phyloP scores from a whole-genome alignment of 2,113 vertebrate genomes.

The Bothrops jararaca region DNA sequence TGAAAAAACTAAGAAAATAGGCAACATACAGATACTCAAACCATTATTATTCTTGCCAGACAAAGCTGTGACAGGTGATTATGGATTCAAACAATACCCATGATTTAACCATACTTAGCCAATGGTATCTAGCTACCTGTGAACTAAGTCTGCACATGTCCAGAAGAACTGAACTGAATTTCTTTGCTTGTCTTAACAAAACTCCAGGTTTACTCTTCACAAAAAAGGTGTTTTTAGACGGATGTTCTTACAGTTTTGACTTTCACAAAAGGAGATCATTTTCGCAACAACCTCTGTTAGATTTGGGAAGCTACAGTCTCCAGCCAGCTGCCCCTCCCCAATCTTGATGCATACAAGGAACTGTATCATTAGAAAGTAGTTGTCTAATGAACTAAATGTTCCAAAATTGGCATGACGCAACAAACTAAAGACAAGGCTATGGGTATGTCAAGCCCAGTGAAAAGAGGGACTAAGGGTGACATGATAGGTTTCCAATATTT shows the following conservation, averaged over 20 bases:
- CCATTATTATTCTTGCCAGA: neutral
- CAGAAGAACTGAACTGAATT: neutral
- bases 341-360: slow-evolving; percentile 29
- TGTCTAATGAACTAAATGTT: slow-evolving; percentile 33
- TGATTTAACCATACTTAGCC: neutral
- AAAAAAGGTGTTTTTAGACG: neutral
- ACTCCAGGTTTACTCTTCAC: neutral
- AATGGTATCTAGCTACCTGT: neutral
- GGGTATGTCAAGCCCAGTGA: neutral
- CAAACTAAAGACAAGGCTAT: slow-evolving; percentile 46
- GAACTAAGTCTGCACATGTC: neutral
- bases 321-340: neutral
- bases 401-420: slow-evolving; percentile 51
- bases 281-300: neutral
- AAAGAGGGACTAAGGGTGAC: too few relatives aligned
- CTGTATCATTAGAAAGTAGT: neutral
- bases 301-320: neutral
- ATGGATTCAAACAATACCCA: neutral
- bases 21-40: neutral
- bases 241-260: neutral
- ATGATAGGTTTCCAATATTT: too few relatives aligned
- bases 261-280: neutral
- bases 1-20: neutral
- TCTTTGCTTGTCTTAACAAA: neutral
- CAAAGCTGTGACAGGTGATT: neutral